These are phyloP conservation scores for Dione vanillae DNA, from an alignment of 2,888 invertebrate species.

Conservation along the genomic window DNA sequence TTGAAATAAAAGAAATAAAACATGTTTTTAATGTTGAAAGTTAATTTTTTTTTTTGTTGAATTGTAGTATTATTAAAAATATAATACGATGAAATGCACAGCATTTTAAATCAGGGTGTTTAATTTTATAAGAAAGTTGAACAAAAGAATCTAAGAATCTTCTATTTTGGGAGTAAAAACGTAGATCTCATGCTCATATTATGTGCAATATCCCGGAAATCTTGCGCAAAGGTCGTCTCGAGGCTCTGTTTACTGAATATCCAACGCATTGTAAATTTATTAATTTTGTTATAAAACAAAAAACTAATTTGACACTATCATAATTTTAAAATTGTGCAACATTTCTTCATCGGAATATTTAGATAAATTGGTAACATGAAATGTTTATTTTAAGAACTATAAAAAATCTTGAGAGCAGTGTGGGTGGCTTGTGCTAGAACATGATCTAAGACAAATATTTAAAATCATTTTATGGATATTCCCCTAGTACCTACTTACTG, in stretches of 20 bases:
- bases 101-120: no score
- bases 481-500: neutral
- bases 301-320: neutral
- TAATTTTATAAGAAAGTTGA: neutral
- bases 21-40: no score
- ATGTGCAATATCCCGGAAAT: slow-evolving; percentile 77
- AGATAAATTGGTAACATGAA: neutral
- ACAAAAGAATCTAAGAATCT: neutral
- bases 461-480: neutral
- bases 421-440: slow-evolving; percentile 35
- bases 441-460: slow-evolving; percentile 34
- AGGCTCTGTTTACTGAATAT: slow-evolving; percentile 50
- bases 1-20: neutral
- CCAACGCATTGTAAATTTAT: slow-evolving; percentile 11
- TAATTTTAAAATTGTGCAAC: neutral
- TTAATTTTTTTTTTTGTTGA: no score
- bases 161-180: slow-evolving; percentile 54
- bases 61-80: no score
- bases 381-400: neutral
- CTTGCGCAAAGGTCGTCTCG: slow-evolving; percentile 73
- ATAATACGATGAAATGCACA: no score
- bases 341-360: neutral
- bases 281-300: neutral
- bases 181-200: slow-evolving; percentile 55
- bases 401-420: neutral